Evolutionary conservation across 2,888 invertebrate species (phyloP), one percentile per base, ranked within the genome.

Genomic region (Lasioglossum malachurum): DNA sequence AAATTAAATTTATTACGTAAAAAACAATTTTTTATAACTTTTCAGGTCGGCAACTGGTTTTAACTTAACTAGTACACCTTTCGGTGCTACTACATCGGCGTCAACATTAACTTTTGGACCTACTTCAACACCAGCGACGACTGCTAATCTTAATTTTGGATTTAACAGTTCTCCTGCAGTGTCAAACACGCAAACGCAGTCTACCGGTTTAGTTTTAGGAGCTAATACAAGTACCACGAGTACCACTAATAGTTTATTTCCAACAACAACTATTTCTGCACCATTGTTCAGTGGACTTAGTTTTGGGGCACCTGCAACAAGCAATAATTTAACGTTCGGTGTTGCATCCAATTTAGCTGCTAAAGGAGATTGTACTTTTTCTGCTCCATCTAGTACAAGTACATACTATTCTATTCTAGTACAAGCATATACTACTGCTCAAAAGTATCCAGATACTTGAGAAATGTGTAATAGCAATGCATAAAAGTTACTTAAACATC

Each of bases 241-340:
- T 23, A 85, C 92, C 16, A 80, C 92, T 16, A 84, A 90, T 5
- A 91, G 88, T 82, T 87, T 92, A 76, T 93, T 93, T 88, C 67
- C 91, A 75, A 82, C 87, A 44, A 89, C 93, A 94, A 75, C 91
- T 67, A 92, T 95, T 81, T 91, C 94, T 81, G 87, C 90, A 27
- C 81, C 89, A 23, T 83, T 91, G 67, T 90, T 93, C 80, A 90
- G 87, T 81, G 93, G 92, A 89, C 87, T 95, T n/a, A 91, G 87
- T n/a, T 95, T 95, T 86, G 94, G 94, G 12, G 92, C 94, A 14
- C 92, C 94, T 4, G 86, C 93, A 0, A 80, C 93, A n/a, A 90
- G 95, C 0, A 91, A 92, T 16, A 91, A 92, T 88, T 94, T 92
- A 87, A 94, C 89, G 86, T 95, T 95, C 87, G 94, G 95, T 35